Base-by-base conservation (phyloP, 2,797 vertebrate genomes). In the Mus spretus region DNA sequence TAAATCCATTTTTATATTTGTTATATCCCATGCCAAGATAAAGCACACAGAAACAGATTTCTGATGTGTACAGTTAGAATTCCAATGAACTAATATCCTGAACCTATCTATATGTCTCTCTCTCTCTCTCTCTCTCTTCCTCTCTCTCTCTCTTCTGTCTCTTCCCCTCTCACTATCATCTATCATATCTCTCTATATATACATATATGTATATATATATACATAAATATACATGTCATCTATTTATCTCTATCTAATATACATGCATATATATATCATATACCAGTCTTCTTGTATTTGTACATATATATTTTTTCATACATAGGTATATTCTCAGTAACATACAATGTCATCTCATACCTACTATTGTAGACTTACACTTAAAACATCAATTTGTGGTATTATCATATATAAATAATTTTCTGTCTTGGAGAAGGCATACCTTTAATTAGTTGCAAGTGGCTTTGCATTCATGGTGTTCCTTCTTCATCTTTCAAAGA, bases 381-480 rank as follows among this genome's bases (percentile, higher is more conserved):
- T 24, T 63, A 61, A 57, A 24, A 77, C 4, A n/a, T 34, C 11
- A 40, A 67, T 70, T 37, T n/a, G 59, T 57, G 31, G 0, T 0
- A 26, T 37, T 28, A 26, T 70, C 44, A 63, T n/a, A 89, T 17
- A 89, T 61, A n/a, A 59, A 79, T 57, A 65, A 20, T 10, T 34
- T 84, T 84, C 6, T 87, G 4, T 89, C 2, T 89, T 63, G 5
- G 8, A 67, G 75, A 67, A n/a, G 65, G 22, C 0, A 47, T 61
- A 1, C 0, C 31, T 26, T 19, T 15, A 63, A n/a, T 20, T 24
- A 47, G 11, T 2, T 34, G 14, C 0, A 8, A 0, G 0, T 79
- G 14, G 4, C 24, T 9, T 53, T 79, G 34, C 37, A 67, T 90
- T 65, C 22, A 53, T 31, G 13, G 15, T 53, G 13, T 13, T 78